Base-by-base conservation (phyloP, 2,797 vertebrate genomes). In the Arremon aurantiirostris region DNA sequence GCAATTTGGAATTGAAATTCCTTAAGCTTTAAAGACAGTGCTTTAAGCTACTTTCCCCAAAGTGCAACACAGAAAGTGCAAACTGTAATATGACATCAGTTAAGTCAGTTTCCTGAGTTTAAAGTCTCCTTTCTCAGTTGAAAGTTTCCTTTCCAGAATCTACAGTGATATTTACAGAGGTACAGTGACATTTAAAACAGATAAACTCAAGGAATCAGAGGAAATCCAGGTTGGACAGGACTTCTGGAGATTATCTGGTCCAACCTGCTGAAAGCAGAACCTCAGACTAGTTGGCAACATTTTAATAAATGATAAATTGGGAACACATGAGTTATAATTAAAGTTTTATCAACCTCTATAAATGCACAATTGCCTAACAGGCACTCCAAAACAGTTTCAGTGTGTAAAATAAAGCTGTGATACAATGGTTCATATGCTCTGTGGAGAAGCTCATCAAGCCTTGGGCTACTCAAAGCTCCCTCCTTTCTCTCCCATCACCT, bases 391-490 rank as follows among this genome's bases (percentile, higher is more conserved):
- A 37, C 20, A 41, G 44, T 37, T 76, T 37, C 59, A 49, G 10
- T 8, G 19, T 12, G 9, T 35, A 9, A 10, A 52, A 50, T 16
- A 61, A 79, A 61, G 14, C 68, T 57, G 57, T 11, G 14, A 35
- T 39, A 59, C 0, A 1, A 27, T 5, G 70, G 46, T 17, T 78
- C 5, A 0, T 2, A 13, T 4, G n/a, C 13, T 30, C 56, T 52
- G 37, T 5, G 49, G 52, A 69, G 37, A 37, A 70, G 26, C 47
- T 61, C 32, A 23, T 21, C 52, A 65, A 66, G 34, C 63, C 47
- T 8, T 61, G 68, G 32, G 53, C 26, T 49, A 63, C 59, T 41
- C 26, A n/a, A 37, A 89, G 34, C 41, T 70, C 42, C 12, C 42
- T 70, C 76, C 47, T 79, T n/a, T 53, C n/a, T 37, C 60, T 59